phyloP scores from a whole-genome alignment of 2,797 vertebrate species.

The Danio kyathit region DNA sequence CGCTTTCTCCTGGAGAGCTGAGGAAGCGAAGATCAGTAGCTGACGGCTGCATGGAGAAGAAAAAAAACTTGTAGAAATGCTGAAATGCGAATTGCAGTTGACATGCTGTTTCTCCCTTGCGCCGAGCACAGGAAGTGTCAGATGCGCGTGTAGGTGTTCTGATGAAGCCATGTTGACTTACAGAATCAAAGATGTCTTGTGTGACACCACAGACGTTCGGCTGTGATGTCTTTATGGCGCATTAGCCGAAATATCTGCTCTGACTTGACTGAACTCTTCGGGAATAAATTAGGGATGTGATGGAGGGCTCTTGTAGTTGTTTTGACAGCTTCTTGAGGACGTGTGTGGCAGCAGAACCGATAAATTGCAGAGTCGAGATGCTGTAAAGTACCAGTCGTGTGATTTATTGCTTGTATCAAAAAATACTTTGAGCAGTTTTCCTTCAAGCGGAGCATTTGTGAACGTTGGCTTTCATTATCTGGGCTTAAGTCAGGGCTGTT shows the following conservation, averaged over 20 bases:
- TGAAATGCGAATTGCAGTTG: conserved; percentile 17
- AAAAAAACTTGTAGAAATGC: conserved; percentile 10
- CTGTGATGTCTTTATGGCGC: conserved; percentile 27
- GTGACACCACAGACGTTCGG: background rate
- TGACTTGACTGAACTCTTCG: conserved; percentile 8
- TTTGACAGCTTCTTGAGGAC: conserved; percentile 19
- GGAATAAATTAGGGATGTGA: conserved; percentile 15
- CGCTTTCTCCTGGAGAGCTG: conserved; percentile 19
- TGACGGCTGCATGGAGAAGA: conserved; percentile 13
- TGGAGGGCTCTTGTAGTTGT: background rate
- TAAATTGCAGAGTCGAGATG: background rate
- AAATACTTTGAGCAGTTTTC: conserved; percentile 6
- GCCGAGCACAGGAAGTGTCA: conserved; percentile 1
- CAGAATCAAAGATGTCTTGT: conserved; percentile 20
- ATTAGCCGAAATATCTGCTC: conserved; percentile 3
- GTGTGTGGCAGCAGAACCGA: background rate
- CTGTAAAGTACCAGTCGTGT: conserved; percentile 13
- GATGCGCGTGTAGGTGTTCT: conserved; percentile 21
- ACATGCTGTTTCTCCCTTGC: conserved; percentile 33
- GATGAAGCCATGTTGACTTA: conserved; percentile 24
- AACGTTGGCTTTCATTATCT: background rate
- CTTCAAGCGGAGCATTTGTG: conserved; percentile 4
- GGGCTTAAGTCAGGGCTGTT: background rate
- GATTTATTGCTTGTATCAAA: conserved; percentile 19
- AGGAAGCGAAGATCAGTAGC: conserved; percentile 35